A percentile compares a stretch with the other conserved stretches of the same genome.
phyloP scores from a whole-genome alignment of 2,888 invertebrate genomes.

The Cheilosia vulpina region DNA sequence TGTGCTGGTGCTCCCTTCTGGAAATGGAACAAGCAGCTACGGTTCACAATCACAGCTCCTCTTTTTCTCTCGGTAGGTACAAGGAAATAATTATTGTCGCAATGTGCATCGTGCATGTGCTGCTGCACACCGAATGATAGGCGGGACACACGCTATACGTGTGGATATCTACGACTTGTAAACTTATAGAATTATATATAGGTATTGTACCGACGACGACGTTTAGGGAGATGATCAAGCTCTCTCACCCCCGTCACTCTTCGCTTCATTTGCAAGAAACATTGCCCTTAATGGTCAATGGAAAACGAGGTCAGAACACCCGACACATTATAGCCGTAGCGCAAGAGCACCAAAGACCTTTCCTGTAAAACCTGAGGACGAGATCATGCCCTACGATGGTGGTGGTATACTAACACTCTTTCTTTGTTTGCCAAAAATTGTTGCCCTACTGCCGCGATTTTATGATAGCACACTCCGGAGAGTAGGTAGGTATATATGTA shows the following conservation, averaged over 20 bases:
- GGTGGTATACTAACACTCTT: not conserved
- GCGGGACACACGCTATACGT: not conserved
- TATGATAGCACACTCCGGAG: slow-evolving; percentile 26
- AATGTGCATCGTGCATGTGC: slow-evolving; percentile 55
- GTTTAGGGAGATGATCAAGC: not conserved
- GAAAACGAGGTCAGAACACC: slow-evolving; percentile 76
- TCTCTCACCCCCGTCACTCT: slow-evolving; percentile 1
- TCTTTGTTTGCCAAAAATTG: slow-evolving; percentile 68
- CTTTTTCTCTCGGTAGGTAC: slow-evolving; percentile 20
- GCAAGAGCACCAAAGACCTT: slow-evolving; percentile 14
- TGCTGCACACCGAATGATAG: slow-evolving; percentile 25
- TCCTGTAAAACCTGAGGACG: slow-evolving; percentile 16
- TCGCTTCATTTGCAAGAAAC: slow-evolving; percentile 76
- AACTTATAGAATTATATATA: slow-evolving; percentile 43
- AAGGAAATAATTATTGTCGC: slow-evolving; percentile 65
- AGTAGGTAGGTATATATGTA: not conserved
- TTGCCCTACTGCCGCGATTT: slow-evolving; percentile 47
- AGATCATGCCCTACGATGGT: slow-evolving; percentile 32
- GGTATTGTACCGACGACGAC: slow-evolving; percentile 21
- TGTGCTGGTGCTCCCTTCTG: slow-evolving; percentile 14
- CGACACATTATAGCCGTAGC: slow-evolving; percentile 58
- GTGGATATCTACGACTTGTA: slow-evolving; percentile 31
- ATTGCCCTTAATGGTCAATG: slow-evolving; percentile 79
- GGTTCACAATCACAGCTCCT: slow-evolving; percentile 57
- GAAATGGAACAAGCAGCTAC: slow-evolving; percentile 60